phyloP scores from a whole-genome alignment of 1,140 invertebrate genomes.

The Eubasilissa regina region DNA sequence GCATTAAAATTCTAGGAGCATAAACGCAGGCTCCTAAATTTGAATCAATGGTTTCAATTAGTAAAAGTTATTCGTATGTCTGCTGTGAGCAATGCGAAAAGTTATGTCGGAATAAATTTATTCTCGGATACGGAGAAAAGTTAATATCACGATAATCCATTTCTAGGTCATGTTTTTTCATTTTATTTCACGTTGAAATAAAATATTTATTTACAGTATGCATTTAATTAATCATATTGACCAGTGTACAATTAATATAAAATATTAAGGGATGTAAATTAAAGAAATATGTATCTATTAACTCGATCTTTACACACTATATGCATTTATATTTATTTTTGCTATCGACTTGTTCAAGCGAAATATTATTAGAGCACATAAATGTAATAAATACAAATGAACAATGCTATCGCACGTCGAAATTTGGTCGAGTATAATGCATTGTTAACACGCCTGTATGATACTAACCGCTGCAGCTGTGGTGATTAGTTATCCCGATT shows the following conservation, averaged over 20 bases:
- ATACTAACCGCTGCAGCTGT: constrained; percentile 2
- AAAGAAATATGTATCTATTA: too few relatives aligned
- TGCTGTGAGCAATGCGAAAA: not conserved
- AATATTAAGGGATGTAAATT: too few relatives aligned
- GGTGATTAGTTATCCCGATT: constrained; percentile 32
- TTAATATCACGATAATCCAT: too few relatives aligned
- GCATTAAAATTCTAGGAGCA: constrained; percentile 12
- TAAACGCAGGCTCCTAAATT: not conserved
- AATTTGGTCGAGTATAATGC: constrained; percentile 14
- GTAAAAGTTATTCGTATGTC: constrained; percentile 1
- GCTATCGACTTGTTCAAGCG: too few relatives aligned
- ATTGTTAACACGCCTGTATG: constrained; percentile 17
- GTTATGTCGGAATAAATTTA: not conserved
- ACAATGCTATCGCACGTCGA: not conserved
- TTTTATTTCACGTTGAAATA: too few relatives aligned
- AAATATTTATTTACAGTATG: too few relatives aligned
- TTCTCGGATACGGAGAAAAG: not conserved
- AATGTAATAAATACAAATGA: not conserved
- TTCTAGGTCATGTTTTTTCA: too few relatives aligned
- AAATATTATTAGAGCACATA: too few relatives aligned
- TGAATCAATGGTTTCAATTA: constrained; percentile 20
- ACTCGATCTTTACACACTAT: too few relatives aligned
- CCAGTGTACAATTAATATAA: too few relatives aligned
- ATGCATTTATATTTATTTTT: too few relatives aligned
- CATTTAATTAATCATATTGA: too few relatives aligned